A percentile compares a stretch with the other conserved stretches of the same genome.
Evolutionary conservation across 2,113 vertebrate species (phyloP).

Genomic region (Nerophis ophidion): DNA sequence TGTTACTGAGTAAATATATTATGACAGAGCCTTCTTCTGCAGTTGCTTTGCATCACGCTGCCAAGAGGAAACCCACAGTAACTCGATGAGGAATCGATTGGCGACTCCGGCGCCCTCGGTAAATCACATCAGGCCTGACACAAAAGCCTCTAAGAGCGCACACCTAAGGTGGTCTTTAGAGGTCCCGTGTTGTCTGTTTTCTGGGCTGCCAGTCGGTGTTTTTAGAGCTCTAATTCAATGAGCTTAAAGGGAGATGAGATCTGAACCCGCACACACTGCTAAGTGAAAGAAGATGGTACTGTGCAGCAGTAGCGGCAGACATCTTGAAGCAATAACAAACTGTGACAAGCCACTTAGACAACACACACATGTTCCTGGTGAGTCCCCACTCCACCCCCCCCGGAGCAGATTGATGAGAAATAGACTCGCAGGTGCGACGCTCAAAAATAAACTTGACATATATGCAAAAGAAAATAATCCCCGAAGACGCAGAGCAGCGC

Average conservation of each 20-base stretch:
- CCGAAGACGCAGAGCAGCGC: not conserved
- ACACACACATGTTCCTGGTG: slow-evolving; percentile 33
- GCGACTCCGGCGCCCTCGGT: slow-evolving; percentile 48
- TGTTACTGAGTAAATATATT: not conserved
- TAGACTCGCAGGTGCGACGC: slow-evolving; percentile 16
- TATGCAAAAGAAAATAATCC: slow-evolving; percentile 2
- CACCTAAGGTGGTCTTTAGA: slow-evolving; percentile 57
- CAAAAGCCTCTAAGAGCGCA: slow-evolving; percentile 58
- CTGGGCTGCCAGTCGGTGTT: slow-evolving; percentile 54
- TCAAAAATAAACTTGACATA: slow-evolving; percentile 32
- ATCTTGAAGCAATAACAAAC: slow-evolving; percentile 38
- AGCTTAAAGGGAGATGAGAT: slow-evolving; percentile 56
- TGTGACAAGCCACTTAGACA: slow-evolving; percentile 32
- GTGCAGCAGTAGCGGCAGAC: slow-evolving; percentile 26
- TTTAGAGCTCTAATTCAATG: slow-evolving; percentile 55
- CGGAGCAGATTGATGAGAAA: slow-evolving; percentile 36
- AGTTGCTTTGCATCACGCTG: slow-evolving; percentile 31
- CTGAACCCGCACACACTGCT: slow-evolving; percentile 25
- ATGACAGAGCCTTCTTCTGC: slow-evolving; percentile 12
- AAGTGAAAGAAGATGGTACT: slow-evolving; percentile 19
- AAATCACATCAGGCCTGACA: slow-evolving; percentile 62
- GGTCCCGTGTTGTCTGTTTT: slow-evolving; percentile 49
- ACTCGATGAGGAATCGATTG: slow-evolving; percentile 60
- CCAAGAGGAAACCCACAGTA: slow-evolving; percentile 48
- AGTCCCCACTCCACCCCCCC: slow-evolving; percentile 8